phyloP scores from a whole-genome alignment of 2,888 invertebrate genomes.

The Plebejus melissa region DNA sequence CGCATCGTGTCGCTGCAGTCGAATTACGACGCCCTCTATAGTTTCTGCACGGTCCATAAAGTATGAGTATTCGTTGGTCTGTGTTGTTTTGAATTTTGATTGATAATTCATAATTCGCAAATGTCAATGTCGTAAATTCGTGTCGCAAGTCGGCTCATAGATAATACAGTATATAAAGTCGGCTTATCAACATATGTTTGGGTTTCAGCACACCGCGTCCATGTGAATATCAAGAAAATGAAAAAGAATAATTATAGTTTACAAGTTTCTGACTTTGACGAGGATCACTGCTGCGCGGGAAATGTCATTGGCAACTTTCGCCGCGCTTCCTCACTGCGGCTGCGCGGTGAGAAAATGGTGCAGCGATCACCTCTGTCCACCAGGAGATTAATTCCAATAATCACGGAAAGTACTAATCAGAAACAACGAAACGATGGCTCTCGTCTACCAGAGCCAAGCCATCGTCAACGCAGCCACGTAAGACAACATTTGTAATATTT shows the following conservation, averaged over 20 bases:
- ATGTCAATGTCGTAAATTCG: conserved; percentile 8
- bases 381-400: conserved; percentile 78
- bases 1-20: too few relatives aligned
- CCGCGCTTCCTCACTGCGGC: conserved; percentile 82
- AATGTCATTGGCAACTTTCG: conserved; percentile 78
- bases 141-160: background rate
- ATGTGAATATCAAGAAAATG: conserved; percentile 65
- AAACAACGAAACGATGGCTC: conserved; percentile 70
- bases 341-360: conserved; percentile 82
- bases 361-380: conserved; percentile 74
- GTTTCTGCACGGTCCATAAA: too few relatives aligned
- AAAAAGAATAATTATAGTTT: conserved; percentile 68
- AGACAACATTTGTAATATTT: conserved; percentile 47
- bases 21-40: too few relatives aligned
- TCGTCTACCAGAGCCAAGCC: conserved; percentile 64
- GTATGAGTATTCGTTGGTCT: too few relatives aligned
- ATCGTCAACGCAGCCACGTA: conserved; percentile 80
- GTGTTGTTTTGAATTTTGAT: too few relatives aligned
- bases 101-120: background rate
- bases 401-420: conserved; percentile 80
- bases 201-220: conserved; percentile 60
- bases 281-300: conserved; percentile 74
- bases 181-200: conserved; percentile 54
- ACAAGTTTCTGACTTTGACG: conserved; percentile 67
- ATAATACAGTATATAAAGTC: conserved; percentile 1